Evolutionary conservation across 1,140 invertebrate genomes (phyloP), one percentile per base, ranked within the genome.

Genomic region (Lanistes nyassanus): DNA sequence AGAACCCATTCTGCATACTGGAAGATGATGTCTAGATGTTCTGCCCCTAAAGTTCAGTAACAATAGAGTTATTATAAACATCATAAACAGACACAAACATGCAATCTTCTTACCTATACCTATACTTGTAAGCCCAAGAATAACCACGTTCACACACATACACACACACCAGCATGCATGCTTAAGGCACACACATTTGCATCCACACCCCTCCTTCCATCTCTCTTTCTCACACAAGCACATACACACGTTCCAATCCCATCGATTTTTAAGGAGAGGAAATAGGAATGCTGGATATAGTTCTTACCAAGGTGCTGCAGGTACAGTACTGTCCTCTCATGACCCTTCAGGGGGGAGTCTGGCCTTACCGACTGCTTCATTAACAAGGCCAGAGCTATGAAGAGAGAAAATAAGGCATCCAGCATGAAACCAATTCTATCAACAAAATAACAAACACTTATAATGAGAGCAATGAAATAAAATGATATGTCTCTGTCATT

Each of bases 1-100:
- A 99, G 88, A 60, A 99, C 94, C 95, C 96, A 98, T 76, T 94
- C 93, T n/a, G 96, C 92, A 91, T 97, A 99, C 88, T 98, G 94
- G 81, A 98, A 94, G 82, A 99, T 98, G 51, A 99, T 88, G 80
- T 96, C 93, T 79, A 98, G 92, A 86, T 99, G 92, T 78, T 97
- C 94, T 23, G 90, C 85, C 51, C 95, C 94, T 94, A 82, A 42
- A 37, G 36, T 23, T 1, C 6, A 62, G 5, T 26, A 36, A 60
- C 23, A 42, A 16, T 47, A 16, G n/a, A 47, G 19, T 13, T 16
- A 47, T 47, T 9, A 2, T 47, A 16, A 47, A 47, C 19, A 13
- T 47, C 5, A 3, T 0, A n/a, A n/a, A n/a, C n/a, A n/a, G n/a
- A n/a, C n/a, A n/a, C n/a, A n/a, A n/a, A n/a, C n/a, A n/a, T n/a